phyloP scores from a whole-genome alignment of 2,797 vertebrate genomes.

The Gephyroberyx darwinii region DNA sequence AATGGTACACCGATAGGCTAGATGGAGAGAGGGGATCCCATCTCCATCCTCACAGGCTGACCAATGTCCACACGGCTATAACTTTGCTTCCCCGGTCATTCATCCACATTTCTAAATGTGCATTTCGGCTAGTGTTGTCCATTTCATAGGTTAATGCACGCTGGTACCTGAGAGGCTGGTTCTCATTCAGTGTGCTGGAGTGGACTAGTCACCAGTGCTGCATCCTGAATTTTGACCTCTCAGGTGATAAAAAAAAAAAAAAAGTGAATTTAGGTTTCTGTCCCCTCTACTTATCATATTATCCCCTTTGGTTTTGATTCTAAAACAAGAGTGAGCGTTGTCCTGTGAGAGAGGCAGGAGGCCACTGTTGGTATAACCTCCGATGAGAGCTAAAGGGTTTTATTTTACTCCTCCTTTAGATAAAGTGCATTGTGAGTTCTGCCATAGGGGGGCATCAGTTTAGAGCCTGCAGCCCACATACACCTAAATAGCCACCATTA shows the following conservation, averaged over 20 bases:
- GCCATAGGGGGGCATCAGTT: conserved; percentile 9
- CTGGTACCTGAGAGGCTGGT: conserved; percentile 21
- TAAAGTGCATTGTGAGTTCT: conserved; percentile 28
- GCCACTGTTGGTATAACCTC: conserved; percentile 39
- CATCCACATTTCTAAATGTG: conserved; percentile 61
- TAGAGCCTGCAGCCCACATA: conserved; percentile 3
- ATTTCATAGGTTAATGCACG: conserved; percentile 67
- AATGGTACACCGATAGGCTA: conserved; percentile 36
- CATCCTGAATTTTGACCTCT: conserved; percentile 70
- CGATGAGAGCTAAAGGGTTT: conserved; percentile 14
- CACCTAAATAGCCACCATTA: not conserved
- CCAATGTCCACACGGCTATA: conserved; percentile 52
- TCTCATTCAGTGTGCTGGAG: conserved; percentile 43
- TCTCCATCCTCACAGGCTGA: conserved; percentile 46
- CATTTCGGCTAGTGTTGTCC: conserved; percentile 64
- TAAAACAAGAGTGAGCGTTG: conserved; percentile 11
- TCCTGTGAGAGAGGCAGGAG: conserved; percentile 18
- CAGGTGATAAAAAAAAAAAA: conserved; percentile 59
- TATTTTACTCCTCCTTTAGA: conserved; percentile 3
- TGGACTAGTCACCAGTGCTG: conserved; percentile 24
- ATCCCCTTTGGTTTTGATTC: conserved; percentile 43
- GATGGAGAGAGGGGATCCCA: conserved; percentile 46
- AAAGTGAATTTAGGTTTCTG: conserved; percentile 44
- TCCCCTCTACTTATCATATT: conserved; percentile 39
- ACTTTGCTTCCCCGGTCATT: conserved; percentile 66